Conservation (phyloP, 2,888 invertebrate species). For the Papilio protenor region DNA sequence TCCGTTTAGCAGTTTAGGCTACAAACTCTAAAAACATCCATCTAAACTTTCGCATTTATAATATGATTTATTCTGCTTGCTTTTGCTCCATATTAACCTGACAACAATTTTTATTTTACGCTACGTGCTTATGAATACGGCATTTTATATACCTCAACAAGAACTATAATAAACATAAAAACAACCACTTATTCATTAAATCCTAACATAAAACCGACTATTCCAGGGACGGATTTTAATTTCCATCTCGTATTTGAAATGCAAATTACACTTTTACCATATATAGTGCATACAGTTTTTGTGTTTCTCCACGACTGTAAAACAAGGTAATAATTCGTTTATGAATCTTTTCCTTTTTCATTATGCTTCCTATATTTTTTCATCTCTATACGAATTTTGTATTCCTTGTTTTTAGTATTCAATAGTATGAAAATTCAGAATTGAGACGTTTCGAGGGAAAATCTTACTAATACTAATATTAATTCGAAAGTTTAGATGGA, state of each 20-base stretch:
- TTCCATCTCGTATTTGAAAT: constrained; percentile 7
- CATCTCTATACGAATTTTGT: neutral
- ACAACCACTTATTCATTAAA: constrained; percentile 3
- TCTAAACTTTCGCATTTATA: too few relatives aligned
- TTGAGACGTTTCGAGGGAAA: neutral
- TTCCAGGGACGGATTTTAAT: constrained; percentile 14
- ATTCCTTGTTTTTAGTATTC: neutral
- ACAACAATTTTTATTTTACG: too few relatives aligned
- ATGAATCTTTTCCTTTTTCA: neutral
- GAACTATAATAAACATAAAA: constrained; percentile 11
- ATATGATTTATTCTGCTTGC: too few relatives aligned
- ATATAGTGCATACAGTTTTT: constrained; percentile 2
- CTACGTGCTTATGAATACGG: too few relatives aligned
- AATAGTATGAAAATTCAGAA: neutral
- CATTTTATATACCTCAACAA: neutral
- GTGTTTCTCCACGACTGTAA: neutral
- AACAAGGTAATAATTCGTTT: neutral
- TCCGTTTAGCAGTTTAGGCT: too few relatives aligned
- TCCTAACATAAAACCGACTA: neutral
- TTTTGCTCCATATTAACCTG: too few relatives aligned
- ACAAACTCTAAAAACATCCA: too few relatives aligned
- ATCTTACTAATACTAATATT: too few relatives aligned
- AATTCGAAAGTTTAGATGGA: too few relatives aligned
- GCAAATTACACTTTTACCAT: constrained; percentile 3
- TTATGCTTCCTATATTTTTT: neutral